A percentile compares a stretch with the other conserved stretches of the same genome.
phyloP scores from a whole-genome alignment of 2,888 invertebrate species.

The Stenoptilia bipunctidactyla region DNA sequence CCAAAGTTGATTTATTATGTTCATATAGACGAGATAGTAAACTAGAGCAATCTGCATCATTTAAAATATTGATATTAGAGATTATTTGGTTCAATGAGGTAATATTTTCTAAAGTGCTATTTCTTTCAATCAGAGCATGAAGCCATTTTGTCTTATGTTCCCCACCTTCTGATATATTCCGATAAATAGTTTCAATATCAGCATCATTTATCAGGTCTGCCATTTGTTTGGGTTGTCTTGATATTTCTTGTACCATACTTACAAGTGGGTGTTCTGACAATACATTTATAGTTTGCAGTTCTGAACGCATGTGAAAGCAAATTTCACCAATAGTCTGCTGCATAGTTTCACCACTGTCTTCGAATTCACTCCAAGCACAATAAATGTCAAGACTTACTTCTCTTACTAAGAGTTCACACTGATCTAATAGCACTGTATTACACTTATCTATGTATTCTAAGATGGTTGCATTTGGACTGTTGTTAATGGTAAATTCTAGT shows the following conservation, averaged over 20 bases:
- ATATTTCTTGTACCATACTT: conserved; percentile 42
- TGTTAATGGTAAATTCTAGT: conserved; percentile 22
- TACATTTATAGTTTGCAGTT: conserved; percentile 23
- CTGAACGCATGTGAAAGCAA: conserved; percentile 33
- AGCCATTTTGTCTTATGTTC: conserved; percentile 37
- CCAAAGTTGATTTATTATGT: conserved; percentile 20
- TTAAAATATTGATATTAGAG: conserved; percentile 27
- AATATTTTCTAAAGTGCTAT: conserved; percentile 31
- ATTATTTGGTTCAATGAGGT: conserved; percentile 27
- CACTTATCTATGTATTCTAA: conserved; percentile 33
- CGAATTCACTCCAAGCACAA: conserved; percentile 60
- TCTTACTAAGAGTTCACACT: conserved; percentile 42
- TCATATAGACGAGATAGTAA: conserved; percentile 28
- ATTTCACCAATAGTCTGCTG: conserved; percentile 48
- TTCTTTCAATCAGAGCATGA: conserved; percentile 35
- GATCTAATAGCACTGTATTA: conserved; percentile 34
- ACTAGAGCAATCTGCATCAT: conserved; percentile 28
- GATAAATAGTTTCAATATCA: conserved; percentile 28
- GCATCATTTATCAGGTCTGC: conserved; percentile 37
- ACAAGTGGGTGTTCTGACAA: conserved; percentile 39
- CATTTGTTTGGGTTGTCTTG: conserved; percentile 38
- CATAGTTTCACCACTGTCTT: conserved; percentile 39
- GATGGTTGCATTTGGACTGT: conserved; percentile 26
- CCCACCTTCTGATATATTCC: conserved; percentile 29
- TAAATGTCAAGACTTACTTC: conserved; percentile 51